phyloP scores from a whole-genome alignment of 2,797 vertebrate species.

The Vireo griseus region DNA sequence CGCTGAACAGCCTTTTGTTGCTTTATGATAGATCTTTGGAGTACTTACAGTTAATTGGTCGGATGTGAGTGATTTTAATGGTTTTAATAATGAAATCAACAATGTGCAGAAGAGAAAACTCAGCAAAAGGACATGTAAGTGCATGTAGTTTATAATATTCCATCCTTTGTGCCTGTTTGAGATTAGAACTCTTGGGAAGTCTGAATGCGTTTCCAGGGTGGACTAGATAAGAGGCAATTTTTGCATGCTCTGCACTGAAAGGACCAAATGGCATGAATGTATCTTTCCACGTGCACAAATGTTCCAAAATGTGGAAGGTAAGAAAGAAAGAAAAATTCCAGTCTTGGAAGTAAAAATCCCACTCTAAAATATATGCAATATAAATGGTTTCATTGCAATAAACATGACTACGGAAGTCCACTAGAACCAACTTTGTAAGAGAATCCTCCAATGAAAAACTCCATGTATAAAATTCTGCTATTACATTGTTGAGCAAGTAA shows the following conservation, averaged over 20 bases:
- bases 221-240: background rate
- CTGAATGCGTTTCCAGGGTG: background rate
- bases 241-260: background rate
- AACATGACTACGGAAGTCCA: background rate
- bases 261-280: background rate
- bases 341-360: background rate
- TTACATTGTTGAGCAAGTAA: background rate
- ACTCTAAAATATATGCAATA: background rate
- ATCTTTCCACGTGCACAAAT: background rate
- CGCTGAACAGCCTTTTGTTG: slow-evolving; percentile 26
- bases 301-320: background rate
- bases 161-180: background rate
- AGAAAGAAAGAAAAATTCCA: background rate
- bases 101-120: slow-evolving; percentile 10
- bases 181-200: background rate
- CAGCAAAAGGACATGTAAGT: slow-evolving; percentile 13
- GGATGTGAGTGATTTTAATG: slow-evolving; percentile 20
- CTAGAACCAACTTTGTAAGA: background rate
- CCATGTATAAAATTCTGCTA: background rate
- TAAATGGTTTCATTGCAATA: background rate
- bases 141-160: background rate
- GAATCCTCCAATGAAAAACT: background rate
- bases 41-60: slow-evolving; percentile 27
- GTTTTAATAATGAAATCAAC: slow-evolving; percentile 41
- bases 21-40: slow-evolving; percentile 12